Evolutionary conservation across 92 coral and sea anemone species (phyloP), one percentile per base, ranked within the genome.

Genomic region (Epizoanthus fatuus): DNA sequence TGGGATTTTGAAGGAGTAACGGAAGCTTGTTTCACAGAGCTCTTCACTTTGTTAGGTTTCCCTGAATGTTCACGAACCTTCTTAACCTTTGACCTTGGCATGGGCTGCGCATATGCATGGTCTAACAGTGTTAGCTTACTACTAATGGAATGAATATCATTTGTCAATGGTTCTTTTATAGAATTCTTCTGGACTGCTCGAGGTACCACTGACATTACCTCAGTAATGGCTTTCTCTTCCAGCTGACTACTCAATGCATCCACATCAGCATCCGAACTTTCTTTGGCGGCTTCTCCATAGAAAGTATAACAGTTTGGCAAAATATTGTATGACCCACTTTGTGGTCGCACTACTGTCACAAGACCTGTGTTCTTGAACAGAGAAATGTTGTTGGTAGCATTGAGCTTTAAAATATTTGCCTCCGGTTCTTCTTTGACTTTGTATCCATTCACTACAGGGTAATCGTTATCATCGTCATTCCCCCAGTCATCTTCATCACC

Each of bases 51-150:
- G 19, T 58, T 60, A 2, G 42, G 5, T 60, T 60, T 77, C 2
- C 59, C 63, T 6, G 87, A 82, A 15, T 49, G 22, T 59, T 67
- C 86, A 2, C 14, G 19, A 7, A 74, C 44, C 11, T 69, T 65
- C 2, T 81, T 54, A 5, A 56, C 63, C 45, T 76, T 87, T 4
- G 90, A 75, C 69, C 86, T 95, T 0, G 96, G 96, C 62, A 92
- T 92, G 29, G 96, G 98, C 14, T 93, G 86, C 4, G 98, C 98
- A 77, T 95, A 95, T 0, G 98, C 96, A 42, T 95, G 98, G 84
- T 95, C 98, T 12, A 95, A 52, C 62, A 95, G 80, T 1, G 98
- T 95, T 76, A 95, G 81, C 77, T 95, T 95, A 65, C 91, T 89
- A 69, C 72, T 95, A n/a, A 92, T 95, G 6, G 84, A 65, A 35